A percentile compares a stretch with the other conserved stretches of the same genome.
Conservation (phyloP, 2,113 vertebrate genomes). For the Phasianus colchicus region DNA sequence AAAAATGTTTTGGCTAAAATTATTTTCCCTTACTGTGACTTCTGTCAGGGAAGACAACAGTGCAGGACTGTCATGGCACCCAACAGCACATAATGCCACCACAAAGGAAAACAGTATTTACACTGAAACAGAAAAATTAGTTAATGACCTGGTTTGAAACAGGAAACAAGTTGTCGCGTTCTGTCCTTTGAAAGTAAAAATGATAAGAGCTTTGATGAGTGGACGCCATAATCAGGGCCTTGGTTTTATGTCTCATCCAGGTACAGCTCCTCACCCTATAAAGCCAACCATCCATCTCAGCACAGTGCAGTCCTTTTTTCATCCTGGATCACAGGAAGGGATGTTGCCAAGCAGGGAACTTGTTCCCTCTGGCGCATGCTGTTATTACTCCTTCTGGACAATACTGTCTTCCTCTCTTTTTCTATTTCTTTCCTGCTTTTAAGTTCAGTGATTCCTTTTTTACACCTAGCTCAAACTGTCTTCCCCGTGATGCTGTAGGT, state of each 20-base stretch:
- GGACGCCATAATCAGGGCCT: not conserved
- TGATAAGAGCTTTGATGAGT: not conserved
- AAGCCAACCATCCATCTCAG: rapidly evolving
- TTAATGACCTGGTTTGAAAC: not conserved
- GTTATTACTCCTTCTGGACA: not conserved
- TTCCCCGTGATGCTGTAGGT: not conserved
- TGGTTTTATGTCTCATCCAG: not conserved
- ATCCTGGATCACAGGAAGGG: not conserved
- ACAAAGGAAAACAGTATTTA: not conserved
- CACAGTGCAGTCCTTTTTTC: not conserved
- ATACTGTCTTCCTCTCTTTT: not conserved
- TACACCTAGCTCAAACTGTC: not conserved
- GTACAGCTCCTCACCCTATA: rapidly evolving
- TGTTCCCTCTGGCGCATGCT: not conserved
- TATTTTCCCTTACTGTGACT: not conserved
- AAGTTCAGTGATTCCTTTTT: not conserved
- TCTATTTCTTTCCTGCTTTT: not conserved
- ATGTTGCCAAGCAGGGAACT: not conserved
- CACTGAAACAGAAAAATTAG: not conserved
- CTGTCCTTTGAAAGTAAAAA: not conserved
- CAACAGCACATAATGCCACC: not conserved
- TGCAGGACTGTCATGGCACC: not conserved
- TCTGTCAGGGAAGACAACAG: not conserved
- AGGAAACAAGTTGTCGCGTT: not conserved
- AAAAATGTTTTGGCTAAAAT: not conserved